Evolutionary conservation across 2,888 invertebrate genomes (phyloP), one percentile per base, ranked within the genome.

Genomic region (Cordilura impudica): DNA sequence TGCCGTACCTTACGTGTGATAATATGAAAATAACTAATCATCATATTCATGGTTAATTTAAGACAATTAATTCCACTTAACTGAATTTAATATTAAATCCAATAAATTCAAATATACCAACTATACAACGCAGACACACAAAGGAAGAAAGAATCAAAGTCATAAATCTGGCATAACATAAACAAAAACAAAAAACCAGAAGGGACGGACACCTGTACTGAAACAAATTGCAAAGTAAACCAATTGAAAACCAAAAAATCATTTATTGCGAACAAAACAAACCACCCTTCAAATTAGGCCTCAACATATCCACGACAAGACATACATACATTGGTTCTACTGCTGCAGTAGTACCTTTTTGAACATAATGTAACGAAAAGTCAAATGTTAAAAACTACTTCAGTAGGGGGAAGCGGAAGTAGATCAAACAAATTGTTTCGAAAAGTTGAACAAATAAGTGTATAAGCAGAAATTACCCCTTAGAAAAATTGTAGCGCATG

Each of bases 231-330:
- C n/a, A 74, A 69, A 72, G 79, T 72, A 70, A 78, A 75, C 65
- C 73, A 78, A 78, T 67, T 76, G 35, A 78, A 81, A 82, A 76
- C 75, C 78, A 70, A 74, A 80, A 39, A 81, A 78, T 81, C 67
- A 81, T 80, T 78, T 66, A 54, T 82, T 67, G 66, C 54, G 45
- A 67, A 75, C 71, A 67, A 88, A 89, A 89, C 84, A 89, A 88
- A 88, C 88, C 87, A 88, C 88, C 88, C 89, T 81, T 70, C 61
- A 73, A 85, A 84, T 89, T 88, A 84, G 83, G 49, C 66, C 51
- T 51, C 56, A 12, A 35, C 35, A 10, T n/a, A 43, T n/a, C 6
- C 31, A 35, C 8, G 47, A n/a, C 2, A 12, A 39, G 35, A 39
- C 2, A 39, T 7, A 21, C 3, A 26, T 12, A 35, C 16, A 26